Base-by-base conservation (phyloP, 2,888 invertebrate genomes). In the Brachyopa scutellaris region DNA sequence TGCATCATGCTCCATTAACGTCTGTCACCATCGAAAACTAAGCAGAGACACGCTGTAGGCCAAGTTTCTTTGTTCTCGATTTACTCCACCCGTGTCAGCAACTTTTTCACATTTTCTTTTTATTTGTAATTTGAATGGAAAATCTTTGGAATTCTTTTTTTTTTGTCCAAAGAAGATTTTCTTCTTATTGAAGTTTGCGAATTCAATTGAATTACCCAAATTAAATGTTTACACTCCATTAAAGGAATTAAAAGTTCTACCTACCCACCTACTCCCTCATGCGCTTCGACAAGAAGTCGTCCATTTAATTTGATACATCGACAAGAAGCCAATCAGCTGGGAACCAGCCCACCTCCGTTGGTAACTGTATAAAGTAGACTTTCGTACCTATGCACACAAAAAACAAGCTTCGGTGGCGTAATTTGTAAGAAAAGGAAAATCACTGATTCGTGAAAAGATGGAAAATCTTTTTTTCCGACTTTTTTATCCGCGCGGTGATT, bases 221-320 rank as follows among this genome's bases (percentile, higher is more conserved):
- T 74, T 62, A 67, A 79, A 79, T 79, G 74, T 74, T 79, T 74
- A 74, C 79, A 79, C 79, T 74, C 79, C 79, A 79, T 79, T 79
- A 79, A 67, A n/a, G 36, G 42, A 78, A 78, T 78, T 78, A 72
- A 57, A 73, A 73, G 36, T 57, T 53, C 7, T 6, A 21, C n/a
- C n/a, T n/a, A n/a, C n/a, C n/a, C 31, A 15, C n/a, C 8, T 9
- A 21, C 9, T 19, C 9, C 21, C 33, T 13, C 5, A n/a, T 33
- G 4, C n/a, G 21, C 6, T 11, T n/a, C 13, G 45, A 36, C 23
- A 26, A 6, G 19, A 51, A n/a, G n/a, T 3, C 3, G 40, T 59
- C 53, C 36, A 70, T 77, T 70, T 40, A 77, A 77, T 77, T 77
- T 72, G 61, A 51, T 53, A 40, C 33, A 64, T 77, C 55, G 62